Percentiles rank a stretch among this genome's conserved stretches.
phyloP scores from a whole-genome alignment of 2,113 vertebrate species.

The Oryzias celebensis region DNA sequence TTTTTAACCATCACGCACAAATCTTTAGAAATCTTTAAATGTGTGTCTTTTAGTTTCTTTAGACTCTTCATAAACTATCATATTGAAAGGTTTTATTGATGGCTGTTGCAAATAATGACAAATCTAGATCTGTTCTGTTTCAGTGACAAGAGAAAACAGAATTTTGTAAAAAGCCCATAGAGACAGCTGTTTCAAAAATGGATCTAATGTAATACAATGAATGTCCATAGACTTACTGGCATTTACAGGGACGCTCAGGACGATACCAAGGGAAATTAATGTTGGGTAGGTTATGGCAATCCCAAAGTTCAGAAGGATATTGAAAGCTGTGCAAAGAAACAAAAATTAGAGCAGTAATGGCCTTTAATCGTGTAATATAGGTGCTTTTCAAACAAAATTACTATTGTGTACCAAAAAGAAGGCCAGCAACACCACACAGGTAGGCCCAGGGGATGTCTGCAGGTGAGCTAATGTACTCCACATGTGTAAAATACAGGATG shows the following conservation, averaged over 20 bases:
- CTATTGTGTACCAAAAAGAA: conserved; percentile 85
- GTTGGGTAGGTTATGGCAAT: conserved; percentile 93
- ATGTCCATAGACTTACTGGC: conserved; percentile 81
- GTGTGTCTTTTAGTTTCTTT: too few species aligned
- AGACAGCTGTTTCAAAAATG: neutral
- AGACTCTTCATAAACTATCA: too few species aligned
- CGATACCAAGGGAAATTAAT: conserved; percentile 93
- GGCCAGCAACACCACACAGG: conserved; percentile 89
- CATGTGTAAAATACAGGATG: conserved; percentile 91
- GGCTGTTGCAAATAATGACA: too few species aligned
- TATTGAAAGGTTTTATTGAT: too few species aligned
- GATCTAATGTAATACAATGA: neutral
- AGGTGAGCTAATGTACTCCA: conserved; percentile 89
- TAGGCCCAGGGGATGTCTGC: conserved; percentile 86
- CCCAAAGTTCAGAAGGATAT: conserved; percentile 95
- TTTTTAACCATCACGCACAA: too few species aligned
- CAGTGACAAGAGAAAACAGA: too few species aligned
- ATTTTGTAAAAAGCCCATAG: neutral
- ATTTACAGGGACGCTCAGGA: conserved; percentile 95
- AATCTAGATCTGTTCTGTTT: too few species aligned
- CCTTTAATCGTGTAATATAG: too few species aligned
- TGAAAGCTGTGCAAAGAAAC: conserved; percentile 85
- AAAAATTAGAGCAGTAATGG: conserved; percentile 30
- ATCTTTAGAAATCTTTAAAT: too few species aligned
- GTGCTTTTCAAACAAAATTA: too few species aligned